Base-by-base conservation (phyloP, 2,113 vertebrate species). In the Sphyrna mokarran region DNA sequence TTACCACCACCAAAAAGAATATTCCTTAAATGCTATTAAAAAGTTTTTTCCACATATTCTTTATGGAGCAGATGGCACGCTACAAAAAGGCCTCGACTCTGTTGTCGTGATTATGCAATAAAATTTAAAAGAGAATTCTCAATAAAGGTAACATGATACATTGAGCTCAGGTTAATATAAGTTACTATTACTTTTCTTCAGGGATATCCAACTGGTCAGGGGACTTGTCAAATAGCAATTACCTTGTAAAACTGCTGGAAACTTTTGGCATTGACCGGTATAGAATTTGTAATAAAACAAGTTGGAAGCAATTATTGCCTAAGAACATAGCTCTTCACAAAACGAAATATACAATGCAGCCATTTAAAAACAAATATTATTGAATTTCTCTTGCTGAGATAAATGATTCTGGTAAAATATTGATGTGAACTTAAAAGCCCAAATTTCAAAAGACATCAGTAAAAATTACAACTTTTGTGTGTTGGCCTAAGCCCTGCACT, bases 111-210 rank as follows among this genome's bases (percentile, higher is more conserved):
- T 94, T 70, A 94, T 68, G 48, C 93, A 94, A 70, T 94, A 94
- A 94, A 94, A 94, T 66, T 29, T 94, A 43, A 94, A 70, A 94
- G 93, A 94, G 66, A 68, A 70, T 94, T 37, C 66, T 70, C 93
- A 94, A 94, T 94, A 43, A 70, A 43, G 66, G 68, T 68, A 94
- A 94, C 93, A 43, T 94, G 93, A 94, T 68, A 37, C 26, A 94
- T 66, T 68, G 66, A 48, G 63, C 93, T 23, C 37, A 94, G 93
- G 37, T 94, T 94, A 68, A 94, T 94, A 70, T 43, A 40, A 26
- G 93, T 94, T 70, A 48, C 37, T 43, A 48, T 94, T 70, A 69
- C 11, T 94, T 94, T 43, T 94, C 66, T 70, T 43, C 93, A 70
- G 66, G 26, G 20, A 40, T 37, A 22, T 94, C n/a, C 20, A 43